These are phyloP conservation scores for Drosophila miranda DNA, from an alignment of 1,140 invertebrate genomes.

Conservation along the genomic window DNA sequence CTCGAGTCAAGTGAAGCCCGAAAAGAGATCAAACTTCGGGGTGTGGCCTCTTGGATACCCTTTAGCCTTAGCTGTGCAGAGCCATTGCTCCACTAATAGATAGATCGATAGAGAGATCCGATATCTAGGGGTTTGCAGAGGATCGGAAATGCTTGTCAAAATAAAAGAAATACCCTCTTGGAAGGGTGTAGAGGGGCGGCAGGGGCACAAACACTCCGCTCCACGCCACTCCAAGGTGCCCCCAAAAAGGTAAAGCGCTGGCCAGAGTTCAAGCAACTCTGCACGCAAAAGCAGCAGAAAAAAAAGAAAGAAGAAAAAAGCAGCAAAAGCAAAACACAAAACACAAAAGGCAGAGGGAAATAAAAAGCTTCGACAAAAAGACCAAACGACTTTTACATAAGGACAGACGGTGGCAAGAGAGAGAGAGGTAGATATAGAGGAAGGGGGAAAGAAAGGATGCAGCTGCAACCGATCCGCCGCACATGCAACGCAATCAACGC, in stretches of 20 bases:
- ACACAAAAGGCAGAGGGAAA: not conserved
- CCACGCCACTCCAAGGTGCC: not conserved
- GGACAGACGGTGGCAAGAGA: conserved; percentile 4
- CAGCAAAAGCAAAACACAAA: not conserved
- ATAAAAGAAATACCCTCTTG: no score
- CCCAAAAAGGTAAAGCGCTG: conserved; percentile 15
- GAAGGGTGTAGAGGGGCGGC: no score
- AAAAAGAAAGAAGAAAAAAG: not conserved
- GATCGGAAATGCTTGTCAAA: no score
- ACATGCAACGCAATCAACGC: no score
- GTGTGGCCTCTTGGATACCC: no score
- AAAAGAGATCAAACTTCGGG: conserved; percentile 4
- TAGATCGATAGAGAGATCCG: no score
- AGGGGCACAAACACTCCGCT: not conserved
- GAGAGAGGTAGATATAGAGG: no score
- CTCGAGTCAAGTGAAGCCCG: conserved; percentile 41
- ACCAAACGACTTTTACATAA: conserved; percentile 14
- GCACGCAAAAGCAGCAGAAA: conserved; percentile 10
- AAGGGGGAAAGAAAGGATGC: no score
- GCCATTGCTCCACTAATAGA: no score
- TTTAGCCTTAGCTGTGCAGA: no score
- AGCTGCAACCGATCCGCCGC: no score
- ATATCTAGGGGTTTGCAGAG: no score
- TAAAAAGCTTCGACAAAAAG: conserved; percentile 5
- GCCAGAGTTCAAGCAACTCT: conserved; percentile 19